These are phyloP conservation scores for Clivina fossor DNA, from an alignment of 2,888 invertebrate genomes.

Conservation along the genomic window DNA sequence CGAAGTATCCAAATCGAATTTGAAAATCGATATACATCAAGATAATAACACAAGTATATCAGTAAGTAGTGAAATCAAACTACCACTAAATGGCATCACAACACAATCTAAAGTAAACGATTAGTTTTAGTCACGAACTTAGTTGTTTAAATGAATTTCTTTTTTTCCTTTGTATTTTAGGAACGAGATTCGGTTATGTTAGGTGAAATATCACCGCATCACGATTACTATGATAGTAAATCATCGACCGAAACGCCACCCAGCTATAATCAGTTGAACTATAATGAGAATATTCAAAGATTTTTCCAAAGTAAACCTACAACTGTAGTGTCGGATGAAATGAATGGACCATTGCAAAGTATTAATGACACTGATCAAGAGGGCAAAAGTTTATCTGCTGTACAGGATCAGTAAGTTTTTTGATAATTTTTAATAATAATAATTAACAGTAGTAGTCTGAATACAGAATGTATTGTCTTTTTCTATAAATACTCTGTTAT, in stretches of 20 bases:
- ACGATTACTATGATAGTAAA: constrained; percentile 77
- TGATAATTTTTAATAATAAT: not conserved
- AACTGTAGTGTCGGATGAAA: constrained; percentile 60
- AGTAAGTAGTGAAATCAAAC: constrained; percentile 56
- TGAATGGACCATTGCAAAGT: constrained; percentile 47
- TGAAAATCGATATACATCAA: constrained; percentile 61
- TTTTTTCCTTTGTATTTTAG: constrained; percentile 51
- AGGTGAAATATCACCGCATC: constrained; percentile 82
- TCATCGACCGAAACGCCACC: constrained; percentile 78
- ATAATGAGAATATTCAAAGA: constrained; percentile 70
- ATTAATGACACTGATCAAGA: constrained; percentile 54
- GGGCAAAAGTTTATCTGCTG: constrained; percentile 44
- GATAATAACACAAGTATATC: constrained; percentile 64
- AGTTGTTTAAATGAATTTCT: constrained; percentile 15
- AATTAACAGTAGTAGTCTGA: not conserved
- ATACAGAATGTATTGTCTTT: no score
- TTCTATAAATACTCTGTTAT: no score
- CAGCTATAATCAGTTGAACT: constrained; percentile 84
- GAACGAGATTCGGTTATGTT: constrained; percentile 81
- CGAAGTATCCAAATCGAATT: constrained; percentile 62
- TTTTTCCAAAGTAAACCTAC: constrained; percentile 69
- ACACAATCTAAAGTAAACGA: constrained; percentile 27
- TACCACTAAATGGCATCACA: constrained; percentile 30
- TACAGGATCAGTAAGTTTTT: constrained; percentile 47
- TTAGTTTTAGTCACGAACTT: constrained; percentile 12